These are phyloP conservation scores for Hystrix cristata DNA, from an alignment of 2,113 vertebrate species.

Conservation along the genomic window DNA sequence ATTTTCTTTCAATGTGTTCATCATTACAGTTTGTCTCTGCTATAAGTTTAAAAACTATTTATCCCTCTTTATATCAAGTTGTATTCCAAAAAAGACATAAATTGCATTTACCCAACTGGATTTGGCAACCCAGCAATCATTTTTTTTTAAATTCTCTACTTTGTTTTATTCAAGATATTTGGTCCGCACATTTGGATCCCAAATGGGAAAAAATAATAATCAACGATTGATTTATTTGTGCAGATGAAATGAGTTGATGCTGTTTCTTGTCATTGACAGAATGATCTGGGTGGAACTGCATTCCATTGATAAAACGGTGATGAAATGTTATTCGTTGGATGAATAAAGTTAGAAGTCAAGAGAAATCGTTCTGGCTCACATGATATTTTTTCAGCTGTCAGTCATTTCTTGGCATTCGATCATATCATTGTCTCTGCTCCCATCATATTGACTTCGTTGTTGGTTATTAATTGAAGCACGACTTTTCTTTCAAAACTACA, in stretches of 20 bases:
- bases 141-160: slow-evolving; percentile 31
- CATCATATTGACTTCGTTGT: slow-evolving; percentile 79
- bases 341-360: slow-evolving; percentile 83
- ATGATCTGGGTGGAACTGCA: slow-evolving; percentile 85
- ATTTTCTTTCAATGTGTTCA: not conserved
- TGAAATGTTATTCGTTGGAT: slow-evolving; percentile 85
- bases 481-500: slow-evolving; percentile 79
- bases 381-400: slow-evolving; percentile 83
- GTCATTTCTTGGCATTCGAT: slow-evolving; percentile 83
- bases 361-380: slow-evolving; percentile 84
- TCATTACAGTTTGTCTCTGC: slow-evolving; percentile 54
- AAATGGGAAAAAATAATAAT: slow-evolving; percentile 85
- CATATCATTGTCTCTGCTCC: slow-evolving; percentile 77
- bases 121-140: not conserved
- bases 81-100: slow-evolving; percentile 40
- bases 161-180: slow-evolving; percentile 66
- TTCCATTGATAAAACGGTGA: slow-evolving; percentile 88
- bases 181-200: slow-evolving; percentile 64
- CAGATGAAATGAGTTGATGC: slow-evolving; percentile 86
- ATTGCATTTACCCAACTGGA: slow-evolving; percentile 44
- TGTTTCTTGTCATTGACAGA: slow-evolving; percentile 84
- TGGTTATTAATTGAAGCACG: slow-evolving; percentile 83
- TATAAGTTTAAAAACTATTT: slow-evolving; percentile 69
- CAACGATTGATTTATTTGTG: slow-evolving; percentile 85
- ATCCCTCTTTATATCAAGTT: slow-evolving; percentile 41